These are phyloP conservation scores for Litoditis marina DNA, from an alignment of 2,888 invertebrate species.

Conservation along the genomic window DNA sequence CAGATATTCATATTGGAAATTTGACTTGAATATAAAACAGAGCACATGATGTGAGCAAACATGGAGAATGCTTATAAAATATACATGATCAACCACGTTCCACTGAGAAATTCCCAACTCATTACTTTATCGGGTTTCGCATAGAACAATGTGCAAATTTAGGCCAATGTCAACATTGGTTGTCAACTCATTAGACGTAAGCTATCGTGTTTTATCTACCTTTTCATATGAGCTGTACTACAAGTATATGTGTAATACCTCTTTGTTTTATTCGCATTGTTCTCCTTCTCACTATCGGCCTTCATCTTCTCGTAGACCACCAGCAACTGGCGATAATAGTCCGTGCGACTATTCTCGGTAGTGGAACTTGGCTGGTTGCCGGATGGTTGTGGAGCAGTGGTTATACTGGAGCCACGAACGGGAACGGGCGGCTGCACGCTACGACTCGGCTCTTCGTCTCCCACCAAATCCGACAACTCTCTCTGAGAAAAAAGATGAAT, in stretches of 20 bases:
- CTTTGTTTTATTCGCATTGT: conserved; percentile 31
- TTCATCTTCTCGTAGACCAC: conserved; percentile 30
- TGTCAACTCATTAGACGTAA: too few relatives aligned
- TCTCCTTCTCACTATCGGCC: conserved; percentile 21
- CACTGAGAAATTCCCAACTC: too few relatives aligned
- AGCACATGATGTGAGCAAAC: too few relatives aligned
- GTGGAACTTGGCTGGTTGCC: background rate
- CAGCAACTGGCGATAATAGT: conserved; percentile 27
- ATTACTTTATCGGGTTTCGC: too few relatives aligned
- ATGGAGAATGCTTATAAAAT: too few relatives aligned
- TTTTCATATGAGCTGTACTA: background rate
- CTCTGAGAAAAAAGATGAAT: conserved; percentile 15
- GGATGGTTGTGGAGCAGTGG: conserved; percentile 2
- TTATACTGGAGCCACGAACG: background rate
- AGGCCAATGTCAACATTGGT: too few relatives aligned
- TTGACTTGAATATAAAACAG: too few relatives aligned
- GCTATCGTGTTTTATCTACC: too few relatives aligned
- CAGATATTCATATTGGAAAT: background rate
- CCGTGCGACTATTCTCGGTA: background rate
- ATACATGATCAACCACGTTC: too few relatives aligned
- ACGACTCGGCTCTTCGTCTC: background rate
- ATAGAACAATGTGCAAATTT: too few relatives aligned
- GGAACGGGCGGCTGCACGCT: conserved; percentile 6
- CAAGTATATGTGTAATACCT: conserved; percentile 15
- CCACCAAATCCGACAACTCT: conserved; percentile 27